Evolutionary conservation across 2,113 vertebrate species (phyloP).

Genomic region (Cyprinodon brontotheroides): DNA sequence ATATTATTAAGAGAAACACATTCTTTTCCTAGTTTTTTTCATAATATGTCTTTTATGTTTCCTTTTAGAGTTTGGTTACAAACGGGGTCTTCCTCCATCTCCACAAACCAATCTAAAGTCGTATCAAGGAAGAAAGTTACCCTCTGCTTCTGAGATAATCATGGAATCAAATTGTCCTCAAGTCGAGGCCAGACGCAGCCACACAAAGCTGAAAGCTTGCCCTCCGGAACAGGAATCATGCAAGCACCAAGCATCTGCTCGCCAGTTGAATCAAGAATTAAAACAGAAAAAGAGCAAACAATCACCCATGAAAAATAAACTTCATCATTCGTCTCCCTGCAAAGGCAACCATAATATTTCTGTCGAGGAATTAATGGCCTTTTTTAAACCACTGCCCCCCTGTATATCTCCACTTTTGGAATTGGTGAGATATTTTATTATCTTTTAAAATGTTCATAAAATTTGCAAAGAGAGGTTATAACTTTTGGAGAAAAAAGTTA

Average conservation of each 20-base stretch:
- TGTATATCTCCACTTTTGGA: slow-evolving; percentile 86
- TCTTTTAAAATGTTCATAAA: not conserved
- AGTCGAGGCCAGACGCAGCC: not conserved
- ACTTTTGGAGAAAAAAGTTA: no score
- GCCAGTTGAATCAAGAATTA: not conserved
- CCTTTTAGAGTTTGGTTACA: slow-evolving; percentile 48
- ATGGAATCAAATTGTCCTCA: not conserved
- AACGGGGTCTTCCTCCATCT: slow-evolving; percentile 5
- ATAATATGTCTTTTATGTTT: not conserved
- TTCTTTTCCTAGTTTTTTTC: not conserved
- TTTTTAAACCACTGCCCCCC: slow-evolving; percentile 83
- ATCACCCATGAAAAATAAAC: slow-evolving; percentile 17
- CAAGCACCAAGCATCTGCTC: slow-evolving; percentile 14
- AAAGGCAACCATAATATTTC: not conserved
- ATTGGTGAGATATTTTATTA: slow-evolving; percentile 44
- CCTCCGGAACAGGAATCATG: not conserved
- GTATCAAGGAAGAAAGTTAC: not conserved
- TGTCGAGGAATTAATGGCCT: slow-evolving; percentile 56
- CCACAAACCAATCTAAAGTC: slow-evolving; percentile 10
- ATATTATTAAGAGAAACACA: not conserved
- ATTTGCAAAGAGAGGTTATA: not conserved
- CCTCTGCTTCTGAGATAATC: slow-evolving; percentile 1
- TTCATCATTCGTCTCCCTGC: not conserved
- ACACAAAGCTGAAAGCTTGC: slow-evolving; percentile 7
- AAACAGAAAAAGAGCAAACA: slow-evolving; percentile 8